Conservation (phyloP, 2,888 invertebrate genomes). For the Parapristionchus giblindavisi region DNA sequence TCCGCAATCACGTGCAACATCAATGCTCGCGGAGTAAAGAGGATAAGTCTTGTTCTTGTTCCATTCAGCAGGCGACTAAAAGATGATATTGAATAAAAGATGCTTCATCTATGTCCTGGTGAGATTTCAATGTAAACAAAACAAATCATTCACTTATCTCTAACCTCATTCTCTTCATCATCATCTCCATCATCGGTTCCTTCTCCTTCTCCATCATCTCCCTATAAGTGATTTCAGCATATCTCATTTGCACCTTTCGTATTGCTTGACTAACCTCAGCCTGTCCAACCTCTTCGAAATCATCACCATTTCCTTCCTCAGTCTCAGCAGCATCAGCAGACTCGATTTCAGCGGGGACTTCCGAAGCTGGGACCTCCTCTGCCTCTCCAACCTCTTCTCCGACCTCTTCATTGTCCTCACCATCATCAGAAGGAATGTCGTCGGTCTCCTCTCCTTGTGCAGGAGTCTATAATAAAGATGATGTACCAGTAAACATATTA, state of each 20-base stretch:
- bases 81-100: too few species aligned
- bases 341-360: background rate
- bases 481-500: background rate
- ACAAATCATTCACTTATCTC: too few species aligned
- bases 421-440: background rate
- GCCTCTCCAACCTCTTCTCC: slow-evolving; percentile 14
- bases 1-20: slow-evolving; percentile 33
- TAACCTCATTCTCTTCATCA: slow-evolving; percentile 2
- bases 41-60: slow-evolving; percentile 30
- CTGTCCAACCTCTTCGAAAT: slow-evolving; percentile 3
- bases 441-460: too few species aligned
- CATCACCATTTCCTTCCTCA: slow-evolving; percentile 25
- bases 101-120: too few species aligned
- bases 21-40: slow-evolving; percentile 15
- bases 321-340: slow-evolving; percentile 14
- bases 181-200: background rate
- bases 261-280: background rate
- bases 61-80: slow-evolving; percentile 4
- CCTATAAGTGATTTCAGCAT: background rate
- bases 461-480: background rate
- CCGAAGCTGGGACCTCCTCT: background rate
- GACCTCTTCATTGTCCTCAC: slow-evolving; percentile 4
- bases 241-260: background rate
- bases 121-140: too few species aligned
- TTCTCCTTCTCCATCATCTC: background rate